Conservation (phyloP, 2,113 vertebrate species). For the Chloebia gouldiae region DNA sequence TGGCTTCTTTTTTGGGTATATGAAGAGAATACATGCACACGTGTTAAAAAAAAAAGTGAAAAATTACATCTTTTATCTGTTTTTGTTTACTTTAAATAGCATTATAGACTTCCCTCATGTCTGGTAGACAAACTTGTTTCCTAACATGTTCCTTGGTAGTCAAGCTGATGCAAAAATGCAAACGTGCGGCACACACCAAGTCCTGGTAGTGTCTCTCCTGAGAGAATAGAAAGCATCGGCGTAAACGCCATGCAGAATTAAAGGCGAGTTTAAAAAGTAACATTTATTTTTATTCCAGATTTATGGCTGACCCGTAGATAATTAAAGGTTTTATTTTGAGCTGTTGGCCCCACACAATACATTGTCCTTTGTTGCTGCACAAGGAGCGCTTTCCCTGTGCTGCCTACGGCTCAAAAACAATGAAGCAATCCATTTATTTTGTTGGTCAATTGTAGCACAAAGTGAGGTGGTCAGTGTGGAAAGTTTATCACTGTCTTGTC, state of each 20-base stretch:
- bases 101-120: neutral
- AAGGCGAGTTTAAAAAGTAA: conserved; percentile 57
- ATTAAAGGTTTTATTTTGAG: conserved; percentile 82
- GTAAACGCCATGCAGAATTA: neutral
- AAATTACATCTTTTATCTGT: neutral
- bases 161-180: neutral
- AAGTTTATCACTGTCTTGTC: conserved; percentile 90
- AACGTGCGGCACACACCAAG: neutral
- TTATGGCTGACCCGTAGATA: conserved; percentile 80
- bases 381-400: conserved; percentile 75
- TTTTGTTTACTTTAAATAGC: conserved; percentile 8
- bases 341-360: conserved; percentile 75
- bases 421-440: conserved; percentile 87
- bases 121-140: neutral
- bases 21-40: neutral
- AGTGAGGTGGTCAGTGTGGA: conserved; percentile 78
- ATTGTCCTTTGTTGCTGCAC: conserved; percentile 76
- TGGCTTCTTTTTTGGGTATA: conserved; percentile 7
- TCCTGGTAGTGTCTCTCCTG: neutral
- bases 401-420: conserved; percentile 79
- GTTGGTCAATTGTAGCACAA: conserved; percentile 76
- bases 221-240: neutral
- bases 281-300: conserved; percentile 68
- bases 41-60: neutral
- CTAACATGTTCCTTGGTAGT: neutral